Evolutionary conservation across 1,140 invertebrate genomes (phyloP), one percentile per base, ranked within the genome.

Genomic region (Zaprionus inermis): DNA sequence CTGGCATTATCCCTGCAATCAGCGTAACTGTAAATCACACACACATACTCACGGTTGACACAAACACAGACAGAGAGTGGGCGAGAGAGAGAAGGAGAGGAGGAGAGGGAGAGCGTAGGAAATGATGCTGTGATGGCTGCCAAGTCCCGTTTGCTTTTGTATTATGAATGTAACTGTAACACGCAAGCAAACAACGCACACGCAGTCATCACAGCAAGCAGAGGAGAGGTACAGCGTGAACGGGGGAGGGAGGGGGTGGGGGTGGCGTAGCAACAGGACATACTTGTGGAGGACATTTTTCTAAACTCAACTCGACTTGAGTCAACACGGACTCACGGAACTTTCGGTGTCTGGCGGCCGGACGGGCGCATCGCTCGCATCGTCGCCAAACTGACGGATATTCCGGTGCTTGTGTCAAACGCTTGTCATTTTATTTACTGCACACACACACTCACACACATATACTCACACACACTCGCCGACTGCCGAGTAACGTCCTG

Each of bases 361-460:
- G 78, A 79, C 77, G 79, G 63, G 60, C 78, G 67, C 76, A 59
- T 70, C 83, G 82, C 78, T 81, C 76, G 80, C 83, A 74, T 84
- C 84, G 80, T 88, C 80, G 70, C 74, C 84, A 74, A 76, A 84
- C 85, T 89, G 84, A 89, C 84, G 84, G 84, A 88, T 89, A 78
- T 88, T 89, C 84, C 84, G 84, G 84, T 89, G 80, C 84, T 88
- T 88, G 65, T 89, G 84, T 88, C 84, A 89, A 88, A 88, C 84
- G 84, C 80, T 89, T 84, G 84, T 88, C 84, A 88, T 89, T 89
- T 89, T 84, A 84, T 78, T 77, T 76, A 61, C 61, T 57, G 70
- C 30, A 16, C 24, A 18, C 44, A 22, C 34, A n/a, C 20, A 30
- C 12, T 7, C 9, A 34, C 22, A 61, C 44, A 22, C 51, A 12